A percentile compares a stretch with the other conserved stretches of the same genome.
phyloP scores from a whole-genome alignment of 2,888 invertebrate genomes.

The Tetranychus truncatus region DNA sequence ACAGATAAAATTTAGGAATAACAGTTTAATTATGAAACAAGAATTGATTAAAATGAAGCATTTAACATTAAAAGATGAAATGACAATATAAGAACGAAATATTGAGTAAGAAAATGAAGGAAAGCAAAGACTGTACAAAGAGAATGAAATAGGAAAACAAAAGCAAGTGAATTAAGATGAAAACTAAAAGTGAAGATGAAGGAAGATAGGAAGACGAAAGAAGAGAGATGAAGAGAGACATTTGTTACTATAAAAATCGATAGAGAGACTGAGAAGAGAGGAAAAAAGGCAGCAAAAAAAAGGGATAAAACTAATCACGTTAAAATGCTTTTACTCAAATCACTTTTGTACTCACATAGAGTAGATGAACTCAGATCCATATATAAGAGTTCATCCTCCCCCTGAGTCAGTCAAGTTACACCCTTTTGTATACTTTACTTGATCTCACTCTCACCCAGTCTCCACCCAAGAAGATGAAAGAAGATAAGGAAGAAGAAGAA shows the following conservation, averaged over 20 bases:
- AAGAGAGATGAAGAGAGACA: not conserved
- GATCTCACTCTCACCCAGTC: not conserved
- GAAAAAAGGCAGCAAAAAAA: conserved; percentile 2
- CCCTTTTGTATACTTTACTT: not conserved
- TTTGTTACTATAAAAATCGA: conserved; percentile 6
- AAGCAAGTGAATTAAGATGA: not conserved
- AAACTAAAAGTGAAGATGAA: not conserved
- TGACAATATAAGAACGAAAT: too few species aligned
- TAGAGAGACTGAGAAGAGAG: conserved; percentile 10
- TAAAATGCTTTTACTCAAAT: conserved; percentile 25
- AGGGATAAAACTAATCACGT: conserved; percentile 20
- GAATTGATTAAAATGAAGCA: too few species aligned
- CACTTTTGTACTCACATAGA: conserved; percentile 18
- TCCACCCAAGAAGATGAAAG: not conserved
- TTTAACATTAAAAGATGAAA: too few species aligned
- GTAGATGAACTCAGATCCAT: not conserved
- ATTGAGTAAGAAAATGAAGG: too few species aligned
- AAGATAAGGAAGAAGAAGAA: not conserved
- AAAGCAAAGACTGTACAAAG: not conserved
- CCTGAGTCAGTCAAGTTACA: not conserved
- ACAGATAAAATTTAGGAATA: too few species aligned
- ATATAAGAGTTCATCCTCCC: not conserved
- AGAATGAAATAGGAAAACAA: not conserved
- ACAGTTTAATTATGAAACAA: too few species aligned
- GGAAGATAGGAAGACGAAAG: not conserved